Evolutionary conservation across 92 coral and sea anemone genomes (phyloP).

Genomic region (Zoanthus sociatus): DNA sequence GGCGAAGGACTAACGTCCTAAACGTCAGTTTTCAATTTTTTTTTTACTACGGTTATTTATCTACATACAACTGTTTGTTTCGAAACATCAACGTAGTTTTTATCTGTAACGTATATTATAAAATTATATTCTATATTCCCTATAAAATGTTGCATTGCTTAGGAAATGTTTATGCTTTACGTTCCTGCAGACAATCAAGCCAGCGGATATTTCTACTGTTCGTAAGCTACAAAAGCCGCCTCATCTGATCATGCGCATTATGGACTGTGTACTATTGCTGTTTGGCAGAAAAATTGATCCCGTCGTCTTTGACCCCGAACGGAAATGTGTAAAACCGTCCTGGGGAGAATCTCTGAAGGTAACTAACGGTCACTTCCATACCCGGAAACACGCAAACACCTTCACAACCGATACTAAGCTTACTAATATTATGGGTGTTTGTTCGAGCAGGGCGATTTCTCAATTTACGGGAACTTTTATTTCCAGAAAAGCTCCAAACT

Average conservation of each 20-base stretch:
- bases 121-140: neutral
- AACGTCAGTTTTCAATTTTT: too few relatives aligned
- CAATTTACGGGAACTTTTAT: too few relatives aligned
- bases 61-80: too few relatives aligned
- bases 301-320: constrained; percentile 86
- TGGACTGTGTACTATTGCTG: constrained; percentile 93
- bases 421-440: too few relatives aligned
- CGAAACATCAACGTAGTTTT: too few relatives aligned
- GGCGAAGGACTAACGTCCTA: too few relatives aligned
- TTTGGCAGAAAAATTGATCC: constrained; percentile 79
- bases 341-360: constrained; percentile 97
- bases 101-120: too few relatives aligned
- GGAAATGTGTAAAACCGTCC: constrained; percentile 79
- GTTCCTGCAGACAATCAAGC: constrained; percentile 85
- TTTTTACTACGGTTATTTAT: too few relatives aligned
- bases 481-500: too few relatives aligned
- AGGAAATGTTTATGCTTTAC: neutral
- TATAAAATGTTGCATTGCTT: neutral
- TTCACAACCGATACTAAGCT: too few relatives aligned
- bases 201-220: constrained; percentile 94
- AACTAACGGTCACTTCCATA: neutral
- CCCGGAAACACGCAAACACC: too few relatives aligned
- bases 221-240: constrained; percentile 97
- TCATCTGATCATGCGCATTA: constrained; percentile 96
- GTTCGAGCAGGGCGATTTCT: too few relatives aligned